Evolutionary conservation across 1,140 invertebrate genomes (phyloP).

Genomic region (Camponotus floridanus): DNA sequence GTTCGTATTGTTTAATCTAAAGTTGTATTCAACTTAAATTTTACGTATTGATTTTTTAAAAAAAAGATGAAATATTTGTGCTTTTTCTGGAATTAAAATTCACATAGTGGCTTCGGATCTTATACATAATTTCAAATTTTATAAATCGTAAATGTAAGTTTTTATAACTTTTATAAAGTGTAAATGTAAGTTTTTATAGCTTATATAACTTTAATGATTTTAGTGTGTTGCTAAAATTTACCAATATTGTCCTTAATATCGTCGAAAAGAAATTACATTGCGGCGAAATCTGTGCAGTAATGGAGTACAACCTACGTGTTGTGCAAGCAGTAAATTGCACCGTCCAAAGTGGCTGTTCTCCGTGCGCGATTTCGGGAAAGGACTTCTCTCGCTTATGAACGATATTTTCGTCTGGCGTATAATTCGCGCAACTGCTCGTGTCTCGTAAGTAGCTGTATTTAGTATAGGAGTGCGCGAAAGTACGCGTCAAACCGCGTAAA

Average conservation of each 20-base stretch:
- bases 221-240: background rate
- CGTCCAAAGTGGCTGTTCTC: background rate
- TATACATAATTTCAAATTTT: background rate
- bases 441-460: slow-evolving; percentile 61
- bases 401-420: slow-evolving; percentile 4
- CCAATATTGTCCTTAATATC: background rate
- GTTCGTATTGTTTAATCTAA: too few relatives aligned
- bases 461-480: slow-evolving; percentile 28
- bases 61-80: background rate
- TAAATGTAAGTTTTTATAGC: background rate
- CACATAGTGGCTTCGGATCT: background rate
- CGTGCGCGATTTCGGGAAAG: slow-evolving; percentile 38
- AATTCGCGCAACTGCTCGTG: slow-evolving; percentile 36
- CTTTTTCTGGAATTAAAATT: background rate
- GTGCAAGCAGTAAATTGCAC: background rate
- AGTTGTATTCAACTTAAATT: background rate
- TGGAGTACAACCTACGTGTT: slow-evolving; percentile 14
- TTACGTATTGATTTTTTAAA: background rate
- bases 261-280: background rate
- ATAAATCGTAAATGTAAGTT: background rate
- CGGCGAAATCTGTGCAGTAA: slow-evolving; percentile 2
- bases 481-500: slow-evolving; percentile 36
- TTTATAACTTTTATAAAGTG: background rate
- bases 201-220: background rate
- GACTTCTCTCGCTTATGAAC: background rate